Conservation (phyloP, 23 tunicate genomes). For the Ciona savignyi region DNA sequence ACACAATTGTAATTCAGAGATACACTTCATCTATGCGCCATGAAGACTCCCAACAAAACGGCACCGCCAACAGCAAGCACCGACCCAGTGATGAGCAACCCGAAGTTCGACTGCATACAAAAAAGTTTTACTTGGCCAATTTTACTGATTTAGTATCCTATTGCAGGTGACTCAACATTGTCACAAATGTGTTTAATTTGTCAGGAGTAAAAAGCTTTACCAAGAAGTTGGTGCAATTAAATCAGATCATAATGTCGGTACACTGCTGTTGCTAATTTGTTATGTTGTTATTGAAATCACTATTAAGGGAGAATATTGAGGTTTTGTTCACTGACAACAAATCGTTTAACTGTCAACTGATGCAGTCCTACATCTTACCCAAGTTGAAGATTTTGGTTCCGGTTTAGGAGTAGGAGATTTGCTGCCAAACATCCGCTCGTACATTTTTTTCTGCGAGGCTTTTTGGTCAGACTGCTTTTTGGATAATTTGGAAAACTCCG, state of each 20-base stretch:
- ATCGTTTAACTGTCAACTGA: too few relatives aligned
- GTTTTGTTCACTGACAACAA: too few relatives aligned
- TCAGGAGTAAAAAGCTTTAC: too few relatives aligned
- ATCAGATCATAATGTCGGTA: too few relatives aligned
- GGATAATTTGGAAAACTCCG: constrained; percentile 25
- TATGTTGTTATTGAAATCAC: too few relatives aligned
- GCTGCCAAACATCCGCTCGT: constrained; percentile 51
- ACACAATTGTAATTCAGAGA: too few relatives aligned
- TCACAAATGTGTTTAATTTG: too few relatives aligned
- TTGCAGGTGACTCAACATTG: too few relatives aligned
- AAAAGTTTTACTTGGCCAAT: not conserved
- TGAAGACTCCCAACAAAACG: constrained; percentile 28
- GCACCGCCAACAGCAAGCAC: constrained; percentile 26
- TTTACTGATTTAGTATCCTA: too few relatives aligned
- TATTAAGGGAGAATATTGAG: too few relatives aligned
- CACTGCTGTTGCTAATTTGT: too few relatives aligned
- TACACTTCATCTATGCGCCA: constrained; percentile 13
- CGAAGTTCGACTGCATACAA: constrained; percentile 7
- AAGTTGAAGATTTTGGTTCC: not conserved
- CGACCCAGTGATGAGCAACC: constrained; percentile 7
- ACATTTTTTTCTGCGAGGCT: constrained; percentile 60
- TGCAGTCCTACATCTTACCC: constrained; percentile 8
- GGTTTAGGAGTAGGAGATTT: not conserved
- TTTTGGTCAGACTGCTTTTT: constrained; percentile 38
- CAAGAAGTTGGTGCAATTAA: too few relatives aligned